Evolutionary conservation across 2,888 invertebrate species (phyloP).

Genomic region (Chaetoderma sp.): DNA sequence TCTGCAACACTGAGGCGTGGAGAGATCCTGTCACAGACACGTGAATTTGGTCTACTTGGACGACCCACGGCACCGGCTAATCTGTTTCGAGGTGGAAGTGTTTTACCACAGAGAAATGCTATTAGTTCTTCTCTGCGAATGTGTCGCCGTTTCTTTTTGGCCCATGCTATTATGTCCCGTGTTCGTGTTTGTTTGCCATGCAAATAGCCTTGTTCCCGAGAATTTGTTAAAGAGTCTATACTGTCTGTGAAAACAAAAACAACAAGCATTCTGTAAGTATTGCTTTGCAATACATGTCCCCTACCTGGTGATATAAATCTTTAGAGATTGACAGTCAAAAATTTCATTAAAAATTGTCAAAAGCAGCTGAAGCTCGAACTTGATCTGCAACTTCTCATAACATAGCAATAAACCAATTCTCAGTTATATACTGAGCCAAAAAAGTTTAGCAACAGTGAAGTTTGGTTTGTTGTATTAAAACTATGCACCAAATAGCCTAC

Average conservation of each 20-base stretch:
- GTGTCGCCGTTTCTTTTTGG: constrained; percentile 77
- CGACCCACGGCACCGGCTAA: constrained; percentile 24
- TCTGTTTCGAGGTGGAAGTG: constrained; percentile 72
- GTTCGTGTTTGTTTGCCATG: constrained; percentile 81
- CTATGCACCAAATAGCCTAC: too few species aligned
- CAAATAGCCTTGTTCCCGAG: constrained; percentile 79
- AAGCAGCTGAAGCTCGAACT: too few species aligned
- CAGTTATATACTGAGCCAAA: too few species aligned
- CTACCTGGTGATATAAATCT: too few species aligned
- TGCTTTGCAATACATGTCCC: too few species aligned
- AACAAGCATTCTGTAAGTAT: background rate
- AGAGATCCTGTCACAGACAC: constrained; percentile 44
- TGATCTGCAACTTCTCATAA: too few species aligned
- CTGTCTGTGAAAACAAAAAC: constrained; percentile 74
- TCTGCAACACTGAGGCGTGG: constrained; percentile 37
- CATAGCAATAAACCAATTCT: too few species aligned
- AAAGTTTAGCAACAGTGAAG: too few species aligned
- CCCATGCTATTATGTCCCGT: constrained; percentile 83
- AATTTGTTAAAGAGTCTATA: constrained; percentile 78
- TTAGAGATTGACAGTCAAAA: too few species aligned
- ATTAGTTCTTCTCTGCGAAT: constrained; percentile 82
- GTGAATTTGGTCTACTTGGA: constrained; percentile 73
- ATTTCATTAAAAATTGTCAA: too few species aligned
- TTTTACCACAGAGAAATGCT: constrained; percentile 79
- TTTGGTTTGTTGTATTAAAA: too few species aligned